Evolutionary conservation across 2,113 vertebrate genomes (phyloP).

Genomic region (Potamarius usumacintae): DNA sequence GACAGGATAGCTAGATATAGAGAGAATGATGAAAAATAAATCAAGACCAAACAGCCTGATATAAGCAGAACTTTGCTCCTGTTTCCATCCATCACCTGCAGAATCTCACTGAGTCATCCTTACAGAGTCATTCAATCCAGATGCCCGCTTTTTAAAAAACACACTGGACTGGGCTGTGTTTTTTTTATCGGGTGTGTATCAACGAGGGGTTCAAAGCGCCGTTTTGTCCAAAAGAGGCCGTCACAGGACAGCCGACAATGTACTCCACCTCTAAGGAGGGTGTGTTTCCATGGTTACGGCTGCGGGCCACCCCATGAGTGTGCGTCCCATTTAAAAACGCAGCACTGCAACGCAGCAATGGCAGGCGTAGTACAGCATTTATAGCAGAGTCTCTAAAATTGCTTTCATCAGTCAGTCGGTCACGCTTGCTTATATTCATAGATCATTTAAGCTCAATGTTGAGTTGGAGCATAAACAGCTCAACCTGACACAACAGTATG

Average conservation of each 20-base stretch:
- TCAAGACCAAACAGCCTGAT: background rate
- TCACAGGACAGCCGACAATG: constrained; percentile 61
- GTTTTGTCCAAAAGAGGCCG: constrained; percentile 62
- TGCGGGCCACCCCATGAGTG: constrained; percentile 44
- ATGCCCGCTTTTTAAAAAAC: background rate
- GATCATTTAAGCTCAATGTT: background rate
- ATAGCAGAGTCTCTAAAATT: background rate
- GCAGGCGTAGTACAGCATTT: background rate
- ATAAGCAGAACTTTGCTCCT: constrained; percentile 12
- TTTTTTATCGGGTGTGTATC: background rate
- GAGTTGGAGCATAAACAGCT: background rate
- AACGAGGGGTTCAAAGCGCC: constrained; percentile 19
- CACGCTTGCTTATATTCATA: background rate
- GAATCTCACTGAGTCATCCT: constrained; percentile 24
- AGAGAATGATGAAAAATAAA: too few species aligned
- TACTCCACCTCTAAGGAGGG: constrained; percentile 42
- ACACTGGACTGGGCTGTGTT: background rate
- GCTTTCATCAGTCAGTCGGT: background rate
- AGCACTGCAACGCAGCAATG: constrained; percentile 33
- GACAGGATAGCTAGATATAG: too few species aligned
- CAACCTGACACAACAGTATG: background rate
- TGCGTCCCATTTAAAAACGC: constrained; percentile 50
- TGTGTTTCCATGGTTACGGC: constrained; percentile 52
- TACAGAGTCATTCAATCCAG: background rate
- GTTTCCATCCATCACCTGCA: constrained; percentile 1